Evolutionary conservation across 2,797 vertebrate genomes (phyloP).

Genomic region (Sciurus carolinensis): DNA sequence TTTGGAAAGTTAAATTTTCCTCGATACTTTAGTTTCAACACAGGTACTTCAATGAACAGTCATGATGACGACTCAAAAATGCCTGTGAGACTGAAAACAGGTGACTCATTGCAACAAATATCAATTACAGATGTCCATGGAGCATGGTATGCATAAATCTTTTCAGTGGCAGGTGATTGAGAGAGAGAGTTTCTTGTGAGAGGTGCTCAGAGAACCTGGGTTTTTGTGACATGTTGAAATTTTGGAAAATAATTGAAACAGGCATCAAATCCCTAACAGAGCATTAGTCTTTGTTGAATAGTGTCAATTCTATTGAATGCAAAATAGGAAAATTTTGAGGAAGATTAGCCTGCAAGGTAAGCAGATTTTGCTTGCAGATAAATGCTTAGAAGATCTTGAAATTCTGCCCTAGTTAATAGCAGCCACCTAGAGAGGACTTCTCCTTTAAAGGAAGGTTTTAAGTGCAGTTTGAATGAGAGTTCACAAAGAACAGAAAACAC

Average conservation of each 20-base stretch:
- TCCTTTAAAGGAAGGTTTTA: background rate
- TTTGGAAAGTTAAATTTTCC: background rate
- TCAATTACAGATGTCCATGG: background rate
- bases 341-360: background rate
- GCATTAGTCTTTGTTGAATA: background rate
- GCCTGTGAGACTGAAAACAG: background rate
- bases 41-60: background rate
- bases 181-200: background rate
- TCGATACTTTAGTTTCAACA: conserved; percentile 17
- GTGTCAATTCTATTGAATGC: conserved; percentile 38
- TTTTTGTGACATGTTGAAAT: conserved; percentile 27
- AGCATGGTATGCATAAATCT: background rate
- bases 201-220: background rate
- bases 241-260: conserved; percentile 50
- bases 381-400: background rate
- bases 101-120: background rate
- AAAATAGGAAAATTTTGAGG: conserved; percentile 16
- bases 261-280: background rate
- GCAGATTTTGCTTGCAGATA: conserved; percentile 39
- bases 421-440: background rate
- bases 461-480: background rate
- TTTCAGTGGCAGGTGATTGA: background rate
- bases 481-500: background rate
- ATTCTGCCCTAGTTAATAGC: background rate
- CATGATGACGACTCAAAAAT: background rate